phyloP scores from a whole-genome alignment of 1,140 invertebrate genomes.

The Halesus radiatus region DNA sequence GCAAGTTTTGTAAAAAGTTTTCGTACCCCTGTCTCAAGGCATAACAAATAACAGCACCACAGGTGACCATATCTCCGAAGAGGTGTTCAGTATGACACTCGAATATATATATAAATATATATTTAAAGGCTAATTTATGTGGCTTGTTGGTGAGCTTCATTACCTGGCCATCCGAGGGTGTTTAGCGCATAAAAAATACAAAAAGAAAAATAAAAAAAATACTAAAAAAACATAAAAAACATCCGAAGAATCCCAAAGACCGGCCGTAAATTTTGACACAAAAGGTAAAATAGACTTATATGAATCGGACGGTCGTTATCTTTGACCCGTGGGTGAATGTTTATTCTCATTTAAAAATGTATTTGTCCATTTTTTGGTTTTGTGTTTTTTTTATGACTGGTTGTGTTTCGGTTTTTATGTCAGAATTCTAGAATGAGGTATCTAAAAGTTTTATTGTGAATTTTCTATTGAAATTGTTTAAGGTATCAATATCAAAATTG shows the following conservation, averaged over 20 bases:
- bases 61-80: slow-evolving; percentile 2
- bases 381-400: not conserved
- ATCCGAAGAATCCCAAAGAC: not conserved
- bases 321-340: slow-evolving; percentile 22
- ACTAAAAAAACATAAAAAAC: not conserved
- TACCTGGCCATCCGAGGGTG: slow-evolving; percentile 18
- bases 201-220: slow-evolving; percentile 5
- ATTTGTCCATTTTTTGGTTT: slow-evolving; percentile 24
- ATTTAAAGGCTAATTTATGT: slow-evolving; percentile 24
- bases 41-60: not conserved
- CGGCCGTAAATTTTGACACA: slow-evolving; percentile 27
- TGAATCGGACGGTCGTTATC: slow-evolving; percentile 19
- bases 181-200: slow-evolving; percentile 30
- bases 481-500: no score
- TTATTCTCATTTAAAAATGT: slow-evolving; percentile 28
- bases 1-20: no score
- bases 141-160: slow-evolving; percentile 29
- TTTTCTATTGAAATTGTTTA: no score
- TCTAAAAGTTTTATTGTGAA: no score
- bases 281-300: slow-evolving; percentile 37
- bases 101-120: slow-evolving; percentile 27
- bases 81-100: slow-evolving; percentile 31
- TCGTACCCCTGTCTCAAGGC: not conserved
- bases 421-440: not conserved
- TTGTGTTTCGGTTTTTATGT: not conserved